These are phyloP conservation scores for Dione juno DNA, from an alignment of 2,888 invertebrate genomes.

Conservation along the genomic window DNA sequence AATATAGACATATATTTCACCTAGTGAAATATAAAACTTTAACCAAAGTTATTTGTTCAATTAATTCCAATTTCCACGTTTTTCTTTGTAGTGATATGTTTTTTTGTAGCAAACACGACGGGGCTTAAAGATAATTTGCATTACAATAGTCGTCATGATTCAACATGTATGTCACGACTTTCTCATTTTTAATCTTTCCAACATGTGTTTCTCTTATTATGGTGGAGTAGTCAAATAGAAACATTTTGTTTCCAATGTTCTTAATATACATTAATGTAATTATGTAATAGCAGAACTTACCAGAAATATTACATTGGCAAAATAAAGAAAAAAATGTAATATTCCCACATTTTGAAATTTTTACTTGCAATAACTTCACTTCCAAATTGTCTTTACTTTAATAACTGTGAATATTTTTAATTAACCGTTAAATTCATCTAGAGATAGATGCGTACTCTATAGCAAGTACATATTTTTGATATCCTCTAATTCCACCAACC, in stretches of 20 bases:
- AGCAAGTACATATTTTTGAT: conserved; percentile 31
- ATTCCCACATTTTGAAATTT: no score
- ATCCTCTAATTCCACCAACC: conserved; percentile 29
- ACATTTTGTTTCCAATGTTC: no score
- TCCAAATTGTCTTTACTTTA: no score
- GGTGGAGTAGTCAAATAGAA: background rate
- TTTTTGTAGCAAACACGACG: background rate
- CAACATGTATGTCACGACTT: background rate
- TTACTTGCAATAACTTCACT: no score
- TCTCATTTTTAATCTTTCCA: background rate
- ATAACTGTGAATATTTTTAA: no score
- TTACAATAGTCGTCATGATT: background rate
- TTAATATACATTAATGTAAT: no score
- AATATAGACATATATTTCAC: no score
- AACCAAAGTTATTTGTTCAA: no score
- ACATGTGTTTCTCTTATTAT: background rate
- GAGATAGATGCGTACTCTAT: conserved; percentile 20
- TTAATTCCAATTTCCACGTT: no score
- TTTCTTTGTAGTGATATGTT: background rate
- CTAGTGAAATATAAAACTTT: no score
- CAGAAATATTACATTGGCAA: no score
- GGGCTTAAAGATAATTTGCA: background rate
- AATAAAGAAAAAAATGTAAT: background rate
- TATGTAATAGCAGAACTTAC: no score
- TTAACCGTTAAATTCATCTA: background rate